These are phyloP conservation scores for Procambarus clarkii DNA, from an alignment of 1,140 invertebrate genomes.

Conservation along the genomic window DNA sequence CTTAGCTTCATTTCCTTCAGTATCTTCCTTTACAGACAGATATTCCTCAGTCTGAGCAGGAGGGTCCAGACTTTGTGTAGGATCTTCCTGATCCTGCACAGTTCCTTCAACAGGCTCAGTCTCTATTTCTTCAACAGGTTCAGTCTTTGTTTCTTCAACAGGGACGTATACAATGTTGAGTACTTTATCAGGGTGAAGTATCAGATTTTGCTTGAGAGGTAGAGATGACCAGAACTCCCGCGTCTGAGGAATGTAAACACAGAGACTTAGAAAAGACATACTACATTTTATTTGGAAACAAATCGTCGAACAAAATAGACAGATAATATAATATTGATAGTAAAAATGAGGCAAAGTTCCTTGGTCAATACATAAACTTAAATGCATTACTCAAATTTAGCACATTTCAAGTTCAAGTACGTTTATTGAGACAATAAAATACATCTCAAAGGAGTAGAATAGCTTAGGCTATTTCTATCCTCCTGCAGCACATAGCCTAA, in stretches of 20 bases:
- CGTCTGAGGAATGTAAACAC: background rate
- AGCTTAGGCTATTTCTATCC: too few species aligned
- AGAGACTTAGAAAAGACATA: background rate
- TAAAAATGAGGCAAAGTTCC: too few species aligned
- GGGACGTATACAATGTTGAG: background rate
- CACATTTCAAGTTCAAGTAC: too few species aligned
- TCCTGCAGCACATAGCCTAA: too few species aligned
- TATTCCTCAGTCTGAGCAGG: background rate
- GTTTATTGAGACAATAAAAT: too few species aligned
- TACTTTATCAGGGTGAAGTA: slow-evolving; percentile 40
- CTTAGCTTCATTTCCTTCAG: background rate
- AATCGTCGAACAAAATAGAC: too few species aligned
- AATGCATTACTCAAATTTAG: too few species aligned
- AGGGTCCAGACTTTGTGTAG: background rate
- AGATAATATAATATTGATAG: too few species aligned
- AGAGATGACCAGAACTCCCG: slow-evolving; percentile 53
- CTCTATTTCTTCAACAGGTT: background rate
- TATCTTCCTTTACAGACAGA: background rate
- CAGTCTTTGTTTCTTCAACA: background rate
- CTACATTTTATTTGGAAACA: too few species aligned
- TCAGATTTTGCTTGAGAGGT: slow-evolving; percentile 37
- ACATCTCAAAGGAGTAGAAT: too few species aligned
- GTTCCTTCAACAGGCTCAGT: background rate
- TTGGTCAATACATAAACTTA: too few species aligned
- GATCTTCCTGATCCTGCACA: background rate